A percentile compares a stretch with the other conserved stretches of the same genome.
phyloP scores from a whole-genome alignment of 2,113 vertebrate genomes.

The Athene cunicularia region DNA sequence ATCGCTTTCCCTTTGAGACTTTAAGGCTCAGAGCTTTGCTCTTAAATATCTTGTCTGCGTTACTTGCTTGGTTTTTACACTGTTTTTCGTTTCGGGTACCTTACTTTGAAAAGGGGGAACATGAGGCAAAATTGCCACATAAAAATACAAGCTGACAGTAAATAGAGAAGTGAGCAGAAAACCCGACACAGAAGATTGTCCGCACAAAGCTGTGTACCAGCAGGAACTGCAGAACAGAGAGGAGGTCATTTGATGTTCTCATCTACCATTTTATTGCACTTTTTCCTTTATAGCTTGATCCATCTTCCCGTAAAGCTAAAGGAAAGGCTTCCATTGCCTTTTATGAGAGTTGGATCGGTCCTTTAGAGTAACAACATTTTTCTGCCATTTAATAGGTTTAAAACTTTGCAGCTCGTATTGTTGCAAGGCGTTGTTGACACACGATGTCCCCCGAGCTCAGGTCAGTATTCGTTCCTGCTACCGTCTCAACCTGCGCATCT shows the following conservation, averaged over 20 bases:
- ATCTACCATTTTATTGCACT: neutral
- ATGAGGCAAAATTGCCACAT: accelerated
- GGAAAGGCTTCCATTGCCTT: neutral
- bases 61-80: neutral
- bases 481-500: neutral
- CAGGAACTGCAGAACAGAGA: neutral
- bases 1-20: neutral
- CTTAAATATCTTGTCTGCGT: neutral
- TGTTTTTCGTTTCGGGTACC: neutral
- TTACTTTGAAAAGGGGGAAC: neutral
- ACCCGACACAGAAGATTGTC: accelerated
- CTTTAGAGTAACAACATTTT: neutral
- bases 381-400: neutral
- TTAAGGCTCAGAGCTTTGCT: neutral
- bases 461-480: accelerated
- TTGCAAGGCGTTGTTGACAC: neutral
- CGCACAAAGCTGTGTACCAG: neutral
- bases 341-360: neutral
- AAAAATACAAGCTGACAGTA: neutral
- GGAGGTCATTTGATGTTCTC: neutral
- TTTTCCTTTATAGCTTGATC: neutral
- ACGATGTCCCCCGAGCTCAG: accelerated
- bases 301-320: neutral
- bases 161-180: neutral
- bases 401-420: neutral